Evolutionary conservation across 1,140 invertebrate species (phyloP), one percentile per base, ranked within the genome.

Genomic region (Hycleus phaleratus): DNA sequence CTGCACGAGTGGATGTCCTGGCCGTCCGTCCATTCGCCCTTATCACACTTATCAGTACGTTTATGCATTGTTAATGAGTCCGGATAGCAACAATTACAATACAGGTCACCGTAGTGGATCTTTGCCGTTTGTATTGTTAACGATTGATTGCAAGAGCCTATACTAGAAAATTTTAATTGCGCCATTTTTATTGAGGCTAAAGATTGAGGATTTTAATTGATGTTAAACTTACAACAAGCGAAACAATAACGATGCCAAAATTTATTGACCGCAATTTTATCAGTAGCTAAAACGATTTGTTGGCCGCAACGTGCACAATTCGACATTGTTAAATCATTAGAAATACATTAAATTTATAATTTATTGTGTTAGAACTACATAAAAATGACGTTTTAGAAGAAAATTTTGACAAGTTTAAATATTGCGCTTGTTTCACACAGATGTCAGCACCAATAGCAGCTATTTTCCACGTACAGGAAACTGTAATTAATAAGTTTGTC

Each of bases 181-280:
- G 32, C 7, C 32, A 32, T 32, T 32, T 32, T 25, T 32, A 11
- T 26, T 56, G 53, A 18, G 18, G 18, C 18, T 18, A 18, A 18
- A 18, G 18, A 18, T 18, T 18, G 39, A 25, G 25, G 38, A 43
- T 6, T 49, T 56, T 40, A n/a, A 39, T 42, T 50, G 32, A 46
- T 9, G 45, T 5, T 38, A 6, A 26, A 68, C 73, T 73, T 64
- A 76, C 75, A 63, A 60, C 75, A 77, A 45, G 70, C 70, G 49
- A 77, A 76, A 52, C 75, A 77, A 49, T 72, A 72, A 9, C 67
- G 71, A 46, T 76, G 75, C 74, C 74, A 77, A 24, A 76, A 71
- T 70, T 74, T 76, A 52, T 71, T 73, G 25, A 75, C 53, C 4
- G 74, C 71, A 42, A 73, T 65, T 61, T 71, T 74, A 53, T 72